Conservation (phyloP, 2,113 vertebrate genomes). For the Hyla sarda region DNA sequence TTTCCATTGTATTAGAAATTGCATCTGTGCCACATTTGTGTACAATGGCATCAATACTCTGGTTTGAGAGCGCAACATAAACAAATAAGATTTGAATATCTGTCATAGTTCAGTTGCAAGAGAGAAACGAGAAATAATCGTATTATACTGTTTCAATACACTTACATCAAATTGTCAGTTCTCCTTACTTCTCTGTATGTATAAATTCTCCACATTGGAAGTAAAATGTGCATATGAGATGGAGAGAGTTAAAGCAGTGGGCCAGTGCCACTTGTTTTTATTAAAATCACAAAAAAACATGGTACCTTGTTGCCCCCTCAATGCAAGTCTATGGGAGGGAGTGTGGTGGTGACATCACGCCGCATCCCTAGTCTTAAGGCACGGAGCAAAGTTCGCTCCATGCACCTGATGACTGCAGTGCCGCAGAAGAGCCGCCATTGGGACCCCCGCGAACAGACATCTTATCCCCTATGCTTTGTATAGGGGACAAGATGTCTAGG, state of each 20-base stretch:
- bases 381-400: no score
- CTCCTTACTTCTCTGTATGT: slow-evolving; percentile 34
- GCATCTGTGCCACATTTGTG: slow-evolving; percentile 45
- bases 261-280: background rate
- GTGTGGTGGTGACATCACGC: no score
- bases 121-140: slow-evolving; percentile 38
- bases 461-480: no score
- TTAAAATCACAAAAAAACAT: background rate
- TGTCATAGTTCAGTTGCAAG: slow-evolving; percentile 36
- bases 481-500: no score
- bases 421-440: no score
- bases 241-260: background rate
- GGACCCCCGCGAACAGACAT: no score
- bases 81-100: slow-evolving; percentile 48
- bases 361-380: no score
- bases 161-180: slow-evolving; percentile 50
- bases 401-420: no score
- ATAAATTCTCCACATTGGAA: background rate
- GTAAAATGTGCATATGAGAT: background rate
- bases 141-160: slow-evolving; percentile 47
- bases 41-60: slow-evolving; percentile 40
- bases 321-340: no score
- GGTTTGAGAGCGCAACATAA: slow-evolving; percentile 38
- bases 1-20: slow-evolving; percentile 31
- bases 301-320: no score